Evolutionary conservation across 2,797 vertebrate genomes (phyloP), one percentile per base, ranked within the genome.

Genomic region (Takifugu rubripes): DNA sequence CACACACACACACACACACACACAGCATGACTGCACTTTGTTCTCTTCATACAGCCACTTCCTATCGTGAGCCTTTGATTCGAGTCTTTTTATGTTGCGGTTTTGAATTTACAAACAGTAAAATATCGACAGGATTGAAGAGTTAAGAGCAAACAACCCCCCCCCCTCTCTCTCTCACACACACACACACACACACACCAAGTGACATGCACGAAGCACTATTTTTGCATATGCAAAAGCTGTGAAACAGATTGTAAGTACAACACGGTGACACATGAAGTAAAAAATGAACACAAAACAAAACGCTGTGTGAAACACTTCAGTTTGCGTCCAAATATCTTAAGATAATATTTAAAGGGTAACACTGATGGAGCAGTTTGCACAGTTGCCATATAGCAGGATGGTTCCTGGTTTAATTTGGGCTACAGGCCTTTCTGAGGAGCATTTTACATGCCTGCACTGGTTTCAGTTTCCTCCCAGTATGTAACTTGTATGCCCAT

Each of bases 71-170:
- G 58, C 52, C 56, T 76, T 79, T 74, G 61, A 72, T 71, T 68
- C 40, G 7, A 63, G 59, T 55, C 47, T 45, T 70, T 74, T 72
- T 59, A 67, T 79, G 60, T 64, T 64, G 59, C 57, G 61, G 72
- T 48, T 56, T 49, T 66, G 57, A 75, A 51, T 67, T 70, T 56
- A 57, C 33, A 63, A 74, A 71, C 64, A 69, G 36, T 45, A 55
- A 68, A 66, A 51, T 60, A 63, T 63, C 27, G 29, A 61, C 54
- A 55, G 40, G 49, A 68, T 10, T 42, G 56, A 61, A 31, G 66
- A 52, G 50, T 45, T 1, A 17, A 36, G 46, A 45, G 46, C 5
- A 10, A 17, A 10, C 33, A 27, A 14, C 1, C 8, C 33, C 44
- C 12, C 44, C 8, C 52, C 51, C 56, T 27, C 6, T 1, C 7